Evolutionary conservation across 2,797 vertebrate genomes (phyloP), one percentile per base, ranked within the genome.

Genomic region (Trachurus trachurus): DNA sequence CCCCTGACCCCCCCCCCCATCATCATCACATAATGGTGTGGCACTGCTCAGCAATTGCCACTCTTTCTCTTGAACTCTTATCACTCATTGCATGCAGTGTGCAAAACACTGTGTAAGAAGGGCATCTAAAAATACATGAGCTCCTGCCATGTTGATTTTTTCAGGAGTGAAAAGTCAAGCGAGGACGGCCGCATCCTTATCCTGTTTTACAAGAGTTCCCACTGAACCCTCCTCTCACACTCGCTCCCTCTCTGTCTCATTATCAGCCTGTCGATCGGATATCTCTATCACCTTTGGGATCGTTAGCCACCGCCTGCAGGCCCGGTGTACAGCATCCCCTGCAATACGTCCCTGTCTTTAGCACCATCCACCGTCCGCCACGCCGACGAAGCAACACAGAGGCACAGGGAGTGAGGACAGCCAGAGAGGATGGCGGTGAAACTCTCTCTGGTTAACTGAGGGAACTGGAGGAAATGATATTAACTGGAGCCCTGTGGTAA

Each of bases 111-210:
- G 81, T 45, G 53, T 79, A 87, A 89, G 90, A 92, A 91, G 89
- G 83, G 80, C 85, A 82, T 91, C 89, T 93, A 90, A 89, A 92
- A 92, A 92, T 89, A 92, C 78, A 88, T 7, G 21, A 78, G 79
- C 79, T 78, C 67, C 85, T 90, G 87, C 81, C 91, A 88, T 85
- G 88, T 85, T 87, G 81, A 90, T 83, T 85, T 88, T 81, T 88
- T 71, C 75, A 80, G 87, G 63, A 75, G 85, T 60, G 76, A 82
- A 88, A 85, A 91, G 88, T 91, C 90, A 88, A 84, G 80, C 50
- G 57, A 88, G 88, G 88, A 89, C 80, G 74, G 73, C 60, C 39
- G 61, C 78, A 60, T 89, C 86, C 78, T 87, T 78, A 81, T 83
- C 81, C 86, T 86, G 78, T 87, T 86, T 82, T 87, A 87, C 80